A percentile compares a stretch with the other conserved stretches of the same genome.
Evolutionary conservation across 1,140 invertebrate genomes (phyloP).

Genomic region (Diachasma alloeum): DNA sequence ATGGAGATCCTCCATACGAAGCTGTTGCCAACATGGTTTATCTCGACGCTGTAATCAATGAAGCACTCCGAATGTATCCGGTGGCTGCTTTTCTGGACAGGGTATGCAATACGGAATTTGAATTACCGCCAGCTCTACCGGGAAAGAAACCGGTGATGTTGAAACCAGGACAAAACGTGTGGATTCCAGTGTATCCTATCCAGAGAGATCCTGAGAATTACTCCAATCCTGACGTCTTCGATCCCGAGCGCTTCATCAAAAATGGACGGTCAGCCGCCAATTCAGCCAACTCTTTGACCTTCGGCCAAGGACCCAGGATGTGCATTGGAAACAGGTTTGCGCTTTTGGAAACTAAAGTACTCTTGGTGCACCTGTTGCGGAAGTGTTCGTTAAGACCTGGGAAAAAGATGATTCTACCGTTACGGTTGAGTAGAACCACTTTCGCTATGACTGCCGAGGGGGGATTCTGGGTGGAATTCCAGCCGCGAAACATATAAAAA

Average conservation of each 20-base stretch:
- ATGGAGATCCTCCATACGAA: constrained; percentile 56
- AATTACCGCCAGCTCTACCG: constrained; percentile 22
- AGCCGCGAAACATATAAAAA: constrained; percentile 13
- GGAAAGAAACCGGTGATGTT: neutral
- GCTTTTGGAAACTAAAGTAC: constrained; percentile 41
- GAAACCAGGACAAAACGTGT: constrained; percentile 25
- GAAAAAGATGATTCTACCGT: constrained; percentile 43
- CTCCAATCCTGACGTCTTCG: constrained; percentile 67
- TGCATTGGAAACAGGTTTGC: constrained; percentile 44
- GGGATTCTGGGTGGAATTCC: constrained; percentile 48
- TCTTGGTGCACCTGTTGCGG: constrained; percentile 45
- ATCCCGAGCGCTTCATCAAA: constrained; percentile 68
- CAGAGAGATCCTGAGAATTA: constrained; percentile 66
- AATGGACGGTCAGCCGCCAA: constrained; percentile 47
- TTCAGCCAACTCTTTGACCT: constrained; percentile 38
- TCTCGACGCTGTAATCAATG: constrained; percentile 63
- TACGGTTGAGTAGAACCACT: constrained; percentile 36
- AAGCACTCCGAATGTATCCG: constrained; percentile 69
- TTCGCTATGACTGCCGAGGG: constrained; percentile 41
- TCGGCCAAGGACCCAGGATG: constrained; percentile 41
- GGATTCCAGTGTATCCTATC: constrained; percentile 57
- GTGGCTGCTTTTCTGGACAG: constrained; percentile 60
- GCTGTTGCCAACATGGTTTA: constrained; percentile 56
- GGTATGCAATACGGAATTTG: constrained; percentile 62
- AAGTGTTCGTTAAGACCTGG: constrained; percentile 42